Conservation (phyloP, 2,797 vertebrate genomes). For the Philypnodon macrostomus region DNA sequence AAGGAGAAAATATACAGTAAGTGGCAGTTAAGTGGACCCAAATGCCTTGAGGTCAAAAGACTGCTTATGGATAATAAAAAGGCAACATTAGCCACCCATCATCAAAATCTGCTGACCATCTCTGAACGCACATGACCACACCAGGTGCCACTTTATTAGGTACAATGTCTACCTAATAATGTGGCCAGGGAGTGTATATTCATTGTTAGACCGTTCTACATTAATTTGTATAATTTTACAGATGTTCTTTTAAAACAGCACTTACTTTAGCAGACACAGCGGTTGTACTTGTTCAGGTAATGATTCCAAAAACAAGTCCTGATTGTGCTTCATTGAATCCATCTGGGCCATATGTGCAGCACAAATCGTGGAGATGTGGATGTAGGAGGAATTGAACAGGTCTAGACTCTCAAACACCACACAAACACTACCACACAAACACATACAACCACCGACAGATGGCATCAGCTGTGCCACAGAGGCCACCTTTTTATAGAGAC, state of each 20-base stretch:
- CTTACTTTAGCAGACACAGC: constrained; percentile 10
- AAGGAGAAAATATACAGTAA: too few relatives aligned
- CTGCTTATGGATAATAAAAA: too few relatives aligned
- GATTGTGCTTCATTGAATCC: constrained; percentile 34
- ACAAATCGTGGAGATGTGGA: constrained; percentile 28
- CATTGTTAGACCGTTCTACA: background rate
- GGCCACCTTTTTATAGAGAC: constrained; percentile 34
- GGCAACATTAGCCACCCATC: too few relatives aligned
- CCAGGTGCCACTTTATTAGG: too few relatives aligned
- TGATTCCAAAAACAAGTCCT: constrained; percentile 42
- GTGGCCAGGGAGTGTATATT: too few relatives aligned
- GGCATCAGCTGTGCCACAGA: constrained; percentile 42
- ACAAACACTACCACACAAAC: constrained; percentile 19
- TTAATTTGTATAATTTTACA: constrained; percentile 9
- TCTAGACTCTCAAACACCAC: constrained; percentile 6
- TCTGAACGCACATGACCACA: too few relatives aligned
- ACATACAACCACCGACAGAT: constrained; percentile 8
- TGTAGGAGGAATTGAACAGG: constrained; percentile 26
- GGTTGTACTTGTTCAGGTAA: constrained; percentile 28
- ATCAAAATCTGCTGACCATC: too few relatives aligned
- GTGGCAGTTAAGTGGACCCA: too few relatives aligned
- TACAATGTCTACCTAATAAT: too few relatives aligned
- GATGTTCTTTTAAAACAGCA: constrained; percentile 1
- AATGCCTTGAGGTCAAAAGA: too few relatives aligned
- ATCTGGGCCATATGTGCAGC: constrained; percentile 46